Evolutionary conservation across 2,797 vertebrate genomes (phyloP), one percentile per base, ranked within the genome.

Genomic region (Sebastes hubbsi): DNA sequence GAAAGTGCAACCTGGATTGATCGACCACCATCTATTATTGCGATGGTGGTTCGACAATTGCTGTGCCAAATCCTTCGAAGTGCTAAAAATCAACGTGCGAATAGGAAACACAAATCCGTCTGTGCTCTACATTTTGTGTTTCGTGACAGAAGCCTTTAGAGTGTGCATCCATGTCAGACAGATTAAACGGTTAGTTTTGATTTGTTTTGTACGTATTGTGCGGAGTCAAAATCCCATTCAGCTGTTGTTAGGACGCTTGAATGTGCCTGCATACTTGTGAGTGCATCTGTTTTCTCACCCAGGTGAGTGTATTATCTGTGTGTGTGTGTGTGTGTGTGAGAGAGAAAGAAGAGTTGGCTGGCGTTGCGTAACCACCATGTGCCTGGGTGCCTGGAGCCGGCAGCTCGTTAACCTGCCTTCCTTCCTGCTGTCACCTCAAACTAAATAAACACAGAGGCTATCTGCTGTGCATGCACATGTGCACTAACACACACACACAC

Each of bases 351-450:
- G 87, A 93, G 89, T 90, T 91, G 90, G 91, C 88, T 71, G 84
- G 64, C 71, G 84, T 95, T 95, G 93, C 88, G 87, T 93, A 95
- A 94, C 92, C 92, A 86, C 92, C 91, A 92, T 93, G 91, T 92
- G 91, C 87, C 89, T 86, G 77, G 88, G 88, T 90, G 92, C 92
- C 91, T 92, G 91, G 78, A 88, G 89, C 91, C 89, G 87, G 92
- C 90, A 92, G 92, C 94, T 95, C 86, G 93, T 94, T 94, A 95
- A 95, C 94, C 93, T 95, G 88, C 91, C 93, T 94, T 94, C 94
- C 94, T 94, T 95, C 94, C 95, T 96, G 93, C 94, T 94, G 94
- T 95, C 94, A 95, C 91, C 91, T 94, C 93, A 94, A 94, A 93
- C 90, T 94, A 95, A 95, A 95, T 94, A 96, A 94, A 93, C 92